Evolutionary conservation across 2,797 vertebrate species (phyloP).

Genomic region (Spheniscus humboldti): DNA sequence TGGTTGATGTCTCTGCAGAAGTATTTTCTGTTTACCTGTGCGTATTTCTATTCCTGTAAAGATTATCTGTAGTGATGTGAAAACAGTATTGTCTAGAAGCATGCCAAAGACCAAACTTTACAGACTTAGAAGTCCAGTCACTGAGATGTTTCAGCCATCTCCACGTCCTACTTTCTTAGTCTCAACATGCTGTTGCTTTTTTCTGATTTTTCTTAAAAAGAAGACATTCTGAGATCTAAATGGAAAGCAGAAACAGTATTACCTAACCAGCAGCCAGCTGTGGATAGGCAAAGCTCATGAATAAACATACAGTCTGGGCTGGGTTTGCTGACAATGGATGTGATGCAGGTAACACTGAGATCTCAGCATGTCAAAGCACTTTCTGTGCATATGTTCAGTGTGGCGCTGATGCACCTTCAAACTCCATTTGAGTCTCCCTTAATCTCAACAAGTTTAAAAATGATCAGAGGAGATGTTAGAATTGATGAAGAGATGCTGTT

Average conservation of each 20-base stretch:
- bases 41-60: background rate
- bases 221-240: background rate
- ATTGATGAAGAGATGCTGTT: background rate
- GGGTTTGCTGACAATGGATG: background rate
- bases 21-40: background rate
- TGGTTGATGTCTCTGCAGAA: background rate
- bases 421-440: background rate
- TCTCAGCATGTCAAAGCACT: background rate
- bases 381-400: rapidly evolving
- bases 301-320: background rate
- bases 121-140: background rate
- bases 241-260: background rate
- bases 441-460: background rate
- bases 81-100: background rate
- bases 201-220: background rate
- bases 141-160: background rate
- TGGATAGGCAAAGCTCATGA: background rate
- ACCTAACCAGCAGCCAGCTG: background rate
- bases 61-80: background rate
- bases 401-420: background rate
- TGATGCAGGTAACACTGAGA: background rate
- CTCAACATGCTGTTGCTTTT: background rate
- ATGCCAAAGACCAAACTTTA: background rate
- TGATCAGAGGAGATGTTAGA: background rate
- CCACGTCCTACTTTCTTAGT: background rate